These are phyloP conservation scores for Cabera pusaria DNA, from an alignment of 2,888 invertebrate genomes.

Conservation along the genomic window DNA sequence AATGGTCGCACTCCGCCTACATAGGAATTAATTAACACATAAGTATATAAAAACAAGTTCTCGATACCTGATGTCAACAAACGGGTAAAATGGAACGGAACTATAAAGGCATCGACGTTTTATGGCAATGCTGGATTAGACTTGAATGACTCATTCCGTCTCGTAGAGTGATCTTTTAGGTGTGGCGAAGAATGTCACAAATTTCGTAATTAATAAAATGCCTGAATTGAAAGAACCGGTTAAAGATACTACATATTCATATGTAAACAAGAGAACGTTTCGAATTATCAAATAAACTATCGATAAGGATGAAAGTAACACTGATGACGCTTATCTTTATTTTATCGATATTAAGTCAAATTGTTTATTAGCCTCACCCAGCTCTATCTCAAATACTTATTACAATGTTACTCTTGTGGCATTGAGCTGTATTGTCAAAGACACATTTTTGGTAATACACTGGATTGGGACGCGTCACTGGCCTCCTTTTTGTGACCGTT, in stretches of 20 bases:
- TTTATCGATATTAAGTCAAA: conserved; percentile 34
- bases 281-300: conserved; percentile 18
- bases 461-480: conserved; percentile 45
- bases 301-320: conserved; percentile 24
- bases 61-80: conserved; percentile 65
- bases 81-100: conserved; percentile 67
- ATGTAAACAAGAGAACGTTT: conserved; percentile 17
- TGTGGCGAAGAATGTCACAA: conserved; percentile 50
- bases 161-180: conserved; percentile 50
- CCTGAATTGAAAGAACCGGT: conserved; percentile 7
- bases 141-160: conserved; percentile 67
- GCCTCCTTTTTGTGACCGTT: conserved; percentile 61
- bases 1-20: conserved; percentile 73
- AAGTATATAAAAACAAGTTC: conserved; percentile 68
- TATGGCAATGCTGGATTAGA: conserved; percentile 60
- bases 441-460: conserved; percentile 48
- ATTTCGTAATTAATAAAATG: conserved; percentile 34
- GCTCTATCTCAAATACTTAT: conserved; percentile 46
- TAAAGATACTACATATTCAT: conserved; percentile 13
- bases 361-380: conserved; percentile 38
- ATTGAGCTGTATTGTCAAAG: conserved; percentile 44
- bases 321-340: conserved; percentile 31
- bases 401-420: conserved; percentile 35
- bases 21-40: conserved; percentile 78
- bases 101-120: conserved; percentile 67